Evolutionary conservation across 2,113 vertebrate species (phyloP), one percentile per base, ranked within the genome.

Genomic region (Psettodes erumei): DNA sequence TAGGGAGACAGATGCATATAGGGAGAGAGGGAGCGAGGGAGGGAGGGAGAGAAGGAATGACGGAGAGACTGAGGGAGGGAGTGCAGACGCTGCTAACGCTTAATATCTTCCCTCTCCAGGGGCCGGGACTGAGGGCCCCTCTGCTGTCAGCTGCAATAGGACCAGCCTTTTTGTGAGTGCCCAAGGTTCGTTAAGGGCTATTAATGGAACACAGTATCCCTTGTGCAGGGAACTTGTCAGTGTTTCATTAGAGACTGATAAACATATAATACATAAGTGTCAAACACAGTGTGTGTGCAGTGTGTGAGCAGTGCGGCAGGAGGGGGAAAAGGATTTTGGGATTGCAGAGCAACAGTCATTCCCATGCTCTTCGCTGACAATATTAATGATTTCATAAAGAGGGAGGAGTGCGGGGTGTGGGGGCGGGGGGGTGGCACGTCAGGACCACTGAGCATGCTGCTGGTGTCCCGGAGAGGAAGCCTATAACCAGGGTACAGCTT

Each of bases 181-280:
- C 81, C 87, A 82, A 90, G 90, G 90, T 94, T 90, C 90, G 70
- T 94, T 93, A 93, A 94, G 90, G 86, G 90, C 83, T 91, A 72
- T 88, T 91, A 93, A 85, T 94, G 88, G 88, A 90, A 82, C 82
- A 89, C 84, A 85, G 85, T 70, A 86, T 81, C 81, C 90, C 88
- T 87, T 90, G 83, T 88, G 86, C 72, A 25, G n/a, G 72, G 75
- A 90, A 93, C 91, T 83, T 90, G 91, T 92, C 89, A 93, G 87
- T 84, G 86, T 92, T 93, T 91, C 92, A 94, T 92, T 89, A 94
- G 86, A 91, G 86, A 88, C 76, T 91, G 85, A 90, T 92, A 93
- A 95, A 91, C 59, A 91, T 90, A 90, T 89, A 88, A 89, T 88
- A 80, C 85, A 82, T 75, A 86, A 85, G 89, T 91, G 88, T 93